Evolutionary conservation across 1,140 invertebrate species (phyloP).

Genomic region (Coelopa frigida): DNA sequence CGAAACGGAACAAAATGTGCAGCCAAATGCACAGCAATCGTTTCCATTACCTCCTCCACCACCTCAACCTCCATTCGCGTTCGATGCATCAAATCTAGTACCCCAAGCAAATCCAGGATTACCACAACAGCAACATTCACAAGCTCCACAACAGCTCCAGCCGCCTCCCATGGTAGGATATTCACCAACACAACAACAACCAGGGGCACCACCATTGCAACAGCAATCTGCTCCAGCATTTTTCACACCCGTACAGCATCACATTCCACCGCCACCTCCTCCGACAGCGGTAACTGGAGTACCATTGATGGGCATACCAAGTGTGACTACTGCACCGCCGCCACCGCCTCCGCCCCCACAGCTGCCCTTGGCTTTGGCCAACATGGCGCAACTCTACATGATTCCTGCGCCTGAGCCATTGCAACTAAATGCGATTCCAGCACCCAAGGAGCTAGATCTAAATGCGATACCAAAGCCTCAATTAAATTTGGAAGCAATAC

Average conservation of each 20-base stretch:
- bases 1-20: too few species aligned
- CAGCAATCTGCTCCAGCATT: constrained; percentile 20
- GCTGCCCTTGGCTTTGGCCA: constrained; percentile 28
- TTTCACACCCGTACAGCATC: constrained; percentile 17
- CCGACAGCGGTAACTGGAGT: constrained; percentile 23
- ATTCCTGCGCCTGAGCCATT: constrained; percentile 27
- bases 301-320: too few species aligned
- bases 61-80: neutral
- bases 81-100: too few species aligned
- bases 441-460: constrained; percentile 41
- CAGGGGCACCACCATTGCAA: constrained; percentile 25
- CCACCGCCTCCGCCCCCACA: constrained; percentile 37
- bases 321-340: constrained; percentile 36
- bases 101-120: too few species aligned
- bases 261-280: constrained; percentile 20
- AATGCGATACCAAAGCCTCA: constrained; percentile 40
- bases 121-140: constrained; percentile 5
- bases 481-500: constrained; percentile 31
- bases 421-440: constrained; percentile 37
- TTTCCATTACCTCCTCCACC: neutral
- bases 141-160: constrained; percentile 8
- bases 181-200: constrained; percentile 6
- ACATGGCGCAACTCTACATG: constrained; percentile 36
- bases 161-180: constrained; percentile 5
- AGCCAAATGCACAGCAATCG: constrained; percentile 3